A percentile compares a stretch with the other conserved stretches of the same genome.
phyloP scores from a whole-genome alignment of 2,888 invertebrate genomes.

The Achlya flavicornis region DNA sequence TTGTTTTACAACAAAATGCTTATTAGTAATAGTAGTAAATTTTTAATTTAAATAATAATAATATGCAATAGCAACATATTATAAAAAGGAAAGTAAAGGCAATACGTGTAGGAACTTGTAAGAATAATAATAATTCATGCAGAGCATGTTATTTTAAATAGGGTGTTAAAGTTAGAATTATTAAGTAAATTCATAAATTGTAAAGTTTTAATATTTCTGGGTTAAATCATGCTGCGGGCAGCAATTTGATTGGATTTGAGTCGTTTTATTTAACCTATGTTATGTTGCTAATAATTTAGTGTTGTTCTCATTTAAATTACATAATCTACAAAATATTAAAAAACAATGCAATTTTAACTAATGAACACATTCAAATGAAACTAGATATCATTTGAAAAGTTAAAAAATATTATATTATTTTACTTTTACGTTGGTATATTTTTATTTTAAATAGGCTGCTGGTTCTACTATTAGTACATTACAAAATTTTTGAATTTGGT shows the following conservation, averaged over 20 bases:
- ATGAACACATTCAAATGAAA: too few relatives aligned
- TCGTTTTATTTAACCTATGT: too few relatives aligned
- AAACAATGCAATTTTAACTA: too few relatives aligned
- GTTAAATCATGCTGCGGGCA: too few relatives aligned
- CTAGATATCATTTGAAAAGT: too few relatives aligned
- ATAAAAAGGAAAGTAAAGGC: conserved; percentile 34
- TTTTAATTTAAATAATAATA: background rate
- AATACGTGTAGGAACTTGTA: conserved; percentile 32
- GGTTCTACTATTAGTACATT: background rate
- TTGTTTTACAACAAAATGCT: background rate
- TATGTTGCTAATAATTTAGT: background rate
- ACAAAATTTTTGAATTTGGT: background rate
- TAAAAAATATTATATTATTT: too few relatives aligned
- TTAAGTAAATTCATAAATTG: background rate
- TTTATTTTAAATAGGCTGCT: background rate
- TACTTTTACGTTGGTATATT: background rate
- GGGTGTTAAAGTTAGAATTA: background rate
- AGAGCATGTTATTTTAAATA: conserved; percentile 37
- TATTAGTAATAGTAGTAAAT: background rate
- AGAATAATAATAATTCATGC: conserved; percentile 29
- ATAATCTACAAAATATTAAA: too few relatives aligned
- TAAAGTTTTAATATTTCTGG: too few relatives aligned
- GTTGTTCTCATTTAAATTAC: too few relatives aligned
- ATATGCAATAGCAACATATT: conserved; percentile 4
- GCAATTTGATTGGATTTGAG: too few relatives aligned